Evolutionary conservation across 2,797 vertebrate genomes (phyloP).

Genomic region (Podarcis lilfordi): DNA sequence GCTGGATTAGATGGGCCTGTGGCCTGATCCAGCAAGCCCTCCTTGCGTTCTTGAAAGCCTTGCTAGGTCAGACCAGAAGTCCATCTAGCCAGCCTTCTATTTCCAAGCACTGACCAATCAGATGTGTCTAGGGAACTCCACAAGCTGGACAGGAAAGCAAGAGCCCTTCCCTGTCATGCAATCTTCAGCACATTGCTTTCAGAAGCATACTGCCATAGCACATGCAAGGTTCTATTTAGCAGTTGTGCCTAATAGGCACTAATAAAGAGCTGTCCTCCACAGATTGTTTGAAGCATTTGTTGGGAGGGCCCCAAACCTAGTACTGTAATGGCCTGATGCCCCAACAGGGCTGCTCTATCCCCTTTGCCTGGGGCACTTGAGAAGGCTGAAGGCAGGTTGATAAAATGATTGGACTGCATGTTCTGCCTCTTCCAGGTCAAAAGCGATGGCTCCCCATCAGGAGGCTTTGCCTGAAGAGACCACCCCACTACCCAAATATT

Average conservation of each 20-base stretch:
- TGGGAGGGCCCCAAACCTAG: too few species aligned
- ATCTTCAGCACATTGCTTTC: neutral
- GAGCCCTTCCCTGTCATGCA: neutral
- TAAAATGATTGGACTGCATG: neutral
- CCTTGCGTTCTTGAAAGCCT: neutral
- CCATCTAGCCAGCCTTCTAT: neutral
- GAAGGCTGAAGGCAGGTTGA: neutral
- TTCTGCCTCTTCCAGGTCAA: neutral
- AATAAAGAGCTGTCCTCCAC: neutral
- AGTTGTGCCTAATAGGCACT: neutral
- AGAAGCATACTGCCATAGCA: neutral
- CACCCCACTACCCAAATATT: neutral
- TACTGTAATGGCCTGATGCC: neutral
- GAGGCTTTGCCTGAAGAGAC: neutral
- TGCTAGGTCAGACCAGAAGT: neutral
- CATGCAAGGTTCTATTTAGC: neutral
- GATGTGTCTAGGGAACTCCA: neutral
- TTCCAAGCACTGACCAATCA: neutral
- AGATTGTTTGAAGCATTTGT: neutral
- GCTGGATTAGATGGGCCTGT: too few species aligned
- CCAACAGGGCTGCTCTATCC: neutral
- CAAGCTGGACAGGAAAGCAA: neutral
- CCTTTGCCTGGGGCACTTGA: neutral
- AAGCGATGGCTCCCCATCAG: neutral
- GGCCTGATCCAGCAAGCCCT: too few species aligned